Percentiles rank a stretch among this genome's conserved stretches.
These are phyloP conservation scores for Gopherus flavomarginatus DNA, from an alignment of 2,113 vertebrate species.

Conservation along the genomic window DNA sequence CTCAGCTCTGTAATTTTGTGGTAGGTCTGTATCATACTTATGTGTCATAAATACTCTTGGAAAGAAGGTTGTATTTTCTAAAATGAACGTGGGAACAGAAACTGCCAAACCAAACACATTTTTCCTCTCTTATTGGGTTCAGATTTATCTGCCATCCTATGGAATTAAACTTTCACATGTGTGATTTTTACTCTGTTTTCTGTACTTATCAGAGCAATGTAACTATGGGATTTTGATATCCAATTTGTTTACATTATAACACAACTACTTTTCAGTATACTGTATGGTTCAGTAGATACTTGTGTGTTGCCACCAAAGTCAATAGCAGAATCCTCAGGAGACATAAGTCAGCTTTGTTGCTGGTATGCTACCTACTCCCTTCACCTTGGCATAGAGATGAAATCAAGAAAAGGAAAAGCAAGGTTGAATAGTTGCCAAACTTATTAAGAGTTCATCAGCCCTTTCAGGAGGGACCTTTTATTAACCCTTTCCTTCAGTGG, in stretches of 20 bases:
- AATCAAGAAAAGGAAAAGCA: not conserved
- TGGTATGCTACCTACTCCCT: not conserved
- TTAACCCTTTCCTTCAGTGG: not conserved
- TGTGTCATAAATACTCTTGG: not conserved
- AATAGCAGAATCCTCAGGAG: not conserved
- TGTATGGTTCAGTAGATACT: not conserved
- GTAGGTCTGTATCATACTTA: not conserved
- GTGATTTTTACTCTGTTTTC: not conserved
- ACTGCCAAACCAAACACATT: not conserved
- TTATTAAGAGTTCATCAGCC: fast-evolving
- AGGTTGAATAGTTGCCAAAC: not conserved
- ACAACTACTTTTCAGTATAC: not conserved
- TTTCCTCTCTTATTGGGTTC: not conserved
- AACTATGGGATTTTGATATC: not conserved
- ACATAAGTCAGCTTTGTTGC: not conserved
- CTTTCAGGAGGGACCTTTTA: not conserved
- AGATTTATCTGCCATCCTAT: not conserved
- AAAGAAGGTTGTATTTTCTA: not conserved
- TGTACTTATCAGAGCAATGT: not conserved
- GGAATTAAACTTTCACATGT: not conserved
- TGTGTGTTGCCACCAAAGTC: not conserved
- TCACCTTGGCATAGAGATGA: not conserved
- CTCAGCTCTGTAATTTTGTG: not conserved
- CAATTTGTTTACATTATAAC: not conserved
- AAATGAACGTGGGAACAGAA: not conserved